phyloP scores from a whole-genome alignment of 2,888 invertebrate genomes.

The Axea sp. region DNA sequence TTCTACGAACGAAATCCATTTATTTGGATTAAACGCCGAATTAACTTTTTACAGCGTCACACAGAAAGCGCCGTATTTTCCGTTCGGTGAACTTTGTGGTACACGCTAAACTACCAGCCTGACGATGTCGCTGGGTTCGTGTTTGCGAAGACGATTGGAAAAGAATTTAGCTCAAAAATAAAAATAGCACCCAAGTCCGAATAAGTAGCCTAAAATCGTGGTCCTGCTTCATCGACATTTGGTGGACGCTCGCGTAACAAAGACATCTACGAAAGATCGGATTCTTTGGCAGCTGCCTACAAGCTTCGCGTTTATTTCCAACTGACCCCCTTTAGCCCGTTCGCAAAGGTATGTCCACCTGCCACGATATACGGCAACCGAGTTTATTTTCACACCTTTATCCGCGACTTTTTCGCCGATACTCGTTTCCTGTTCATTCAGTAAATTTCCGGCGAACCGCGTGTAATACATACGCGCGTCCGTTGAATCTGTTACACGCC shows the following conservation, averaged over 20 bases:
- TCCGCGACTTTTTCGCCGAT: conserved; percentile 19
- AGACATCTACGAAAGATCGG: conserved; percentile 61
- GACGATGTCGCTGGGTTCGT: no score
- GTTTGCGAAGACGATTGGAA: no score
- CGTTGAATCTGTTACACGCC: conserved; percentile 16
- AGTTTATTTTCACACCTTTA: conserved; percentile 47
- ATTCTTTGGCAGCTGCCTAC: conserved; percentile 68
- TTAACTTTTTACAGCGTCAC: no score
- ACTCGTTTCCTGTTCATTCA: conserved; percentile 34
- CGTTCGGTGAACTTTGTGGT: no score
- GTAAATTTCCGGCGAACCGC: conserved; percentile 21
- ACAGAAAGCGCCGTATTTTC: no score
- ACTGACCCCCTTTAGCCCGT: conserved; percentile 57
- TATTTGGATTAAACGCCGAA: no score
- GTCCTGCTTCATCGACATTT: conserved; percentile 56
- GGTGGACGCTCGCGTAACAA: conserved; percentile 54
- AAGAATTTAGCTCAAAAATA: no score
- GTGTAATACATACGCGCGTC: conserved; percentile 2
- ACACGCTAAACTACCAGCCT: no score
- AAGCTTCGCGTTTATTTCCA: conserved; percentile 61
- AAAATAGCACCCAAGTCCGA: conserved; percentile 51
- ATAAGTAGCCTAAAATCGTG: conserved; percentile 26
- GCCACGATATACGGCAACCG: conserved; percentile 19
- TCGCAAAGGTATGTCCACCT: conserved; percentile 56
- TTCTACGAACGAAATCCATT: no score